A percentile compares a stretch with the other conserved stretches of the same genome.
These are phyloP conservation scores for Drosophila repletoides DNA, from an alignment of 1,140 invertebrate genomes.

Conservation along the genomic window DNA sequence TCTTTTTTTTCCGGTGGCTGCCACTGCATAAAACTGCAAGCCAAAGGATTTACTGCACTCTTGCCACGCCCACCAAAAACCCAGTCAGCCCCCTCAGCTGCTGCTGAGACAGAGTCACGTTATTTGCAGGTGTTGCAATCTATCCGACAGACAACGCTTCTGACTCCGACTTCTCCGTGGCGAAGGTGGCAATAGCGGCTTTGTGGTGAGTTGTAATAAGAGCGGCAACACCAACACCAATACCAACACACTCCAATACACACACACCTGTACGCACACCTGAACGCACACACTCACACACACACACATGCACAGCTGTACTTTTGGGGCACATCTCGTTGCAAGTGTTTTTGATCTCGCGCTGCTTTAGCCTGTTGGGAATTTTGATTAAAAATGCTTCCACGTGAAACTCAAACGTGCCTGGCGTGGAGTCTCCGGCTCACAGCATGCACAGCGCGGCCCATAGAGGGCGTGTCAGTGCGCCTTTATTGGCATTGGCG, in stretches of 20 bases:
- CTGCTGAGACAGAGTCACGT: slow-evolving; percentile 72
- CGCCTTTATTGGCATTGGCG: slow-evolving; percentile 45
- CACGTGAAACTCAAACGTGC: slow-evolving; percentile 78
- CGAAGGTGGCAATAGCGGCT: slow-evolving; percentile 41
- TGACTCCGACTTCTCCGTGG: slow-evolving; percentile 22
- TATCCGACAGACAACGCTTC: slow-evolving; percentile 56
- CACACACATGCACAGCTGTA: too few relatives aligned
- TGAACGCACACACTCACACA: neutral
- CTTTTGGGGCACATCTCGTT: slow-evolving; percentile 46
- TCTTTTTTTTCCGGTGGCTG: slow-evolving; percentile 16
- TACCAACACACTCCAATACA: neutral
- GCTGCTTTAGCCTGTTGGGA: slow-evolving; percentile 78
- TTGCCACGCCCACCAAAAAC: neutral
- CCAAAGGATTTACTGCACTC: slow-evolving; percentile 63
- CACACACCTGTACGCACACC: neutral
- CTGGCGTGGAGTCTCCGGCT: slow-evolving; percentile 33
- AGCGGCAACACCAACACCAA: slow-evolving; percentile 4
- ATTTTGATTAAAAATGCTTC: slow-evolving; percentile 81
- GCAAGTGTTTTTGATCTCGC: slow-evolving; percentile 79
- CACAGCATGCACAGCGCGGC: neutral
- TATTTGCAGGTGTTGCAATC: slow-evolving; percentile 80
- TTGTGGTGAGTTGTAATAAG: slow-evolving; percentile 65
- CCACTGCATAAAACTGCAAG: slow-evolving; percentile 64
- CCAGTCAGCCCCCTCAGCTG: slow-evolving; percentile 17
- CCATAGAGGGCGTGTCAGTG: slow-evolving; percentile 19